A percentile compares a stretch with the other conserved stretches of the same genome.
These are phyloP conservation scores for Stegastes partitus DNA, from an alignment of 2,113 vertebrate genomes.

Conservation along the genomic window DNA sequence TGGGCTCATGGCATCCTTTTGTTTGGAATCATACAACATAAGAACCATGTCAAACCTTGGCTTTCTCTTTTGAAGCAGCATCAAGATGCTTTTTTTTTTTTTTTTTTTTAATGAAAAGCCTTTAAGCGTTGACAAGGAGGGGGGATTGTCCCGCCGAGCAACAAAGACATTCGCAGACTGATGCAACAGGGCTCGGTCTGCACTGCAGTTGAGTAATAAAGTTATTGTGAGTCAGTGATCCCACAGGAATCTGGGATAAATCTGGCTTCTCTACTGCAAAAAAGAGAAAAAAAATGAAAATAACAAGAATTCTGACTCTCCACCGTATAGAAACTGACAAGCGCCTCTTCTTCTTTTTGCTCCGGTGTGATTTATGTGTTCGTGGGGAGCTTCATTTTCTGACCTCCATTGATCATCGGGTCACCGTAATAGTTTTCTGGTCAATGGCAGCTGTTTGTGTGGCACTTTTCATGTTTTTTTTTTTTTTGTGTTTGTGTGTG, in stretches of 20 bases:
- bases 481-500: neutral
- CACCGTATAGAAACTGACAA: slow-evolving; percentile 8
- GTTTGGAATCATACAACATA: slow-evolving; percentile 23
- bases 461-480: neutral
- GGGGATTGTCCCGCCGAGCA: neutral
- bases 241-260: slow-evolving; percentile 41
- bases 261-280: slow-evolving; percentile 7
- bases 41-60: neutral
- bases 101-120: slow-evolving; percentile 25
- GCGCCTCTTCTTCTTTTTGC: neutral
- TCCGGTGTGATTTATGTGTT: slow-evolving; percentile 26
- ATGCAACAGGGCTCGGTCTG: slow-evolving; percentile 44
- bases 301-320: slow-evolving; percentile 3
- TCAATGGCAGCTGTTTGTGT: neutral
- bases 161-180: neutral
- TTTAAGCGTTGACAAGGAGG: slow-evolving; percentile 20
- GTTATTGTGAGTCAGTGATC: slow-evolving; percentile 50
- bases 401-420: slow-evolving; percentile 53
- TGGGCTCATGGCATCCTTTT: neutral
- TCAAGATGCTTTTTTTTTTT: slow-evolving; percentile 2
- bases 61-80: slow-evolving; percentile 15
- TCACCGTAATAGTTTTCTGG: slow-evolving; percentile 16
- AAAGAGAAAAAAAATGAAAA: slow-evolving; percentile 14
- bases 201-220: slow-evolving; percentile 48
- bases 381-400: slow-evolving; percentile 35